Percentiles rank a stretch among this genome's conserved stretches.
Conservation (phyloP, 2,113 vertebrate species). For the Lanius collurio region DNA sequence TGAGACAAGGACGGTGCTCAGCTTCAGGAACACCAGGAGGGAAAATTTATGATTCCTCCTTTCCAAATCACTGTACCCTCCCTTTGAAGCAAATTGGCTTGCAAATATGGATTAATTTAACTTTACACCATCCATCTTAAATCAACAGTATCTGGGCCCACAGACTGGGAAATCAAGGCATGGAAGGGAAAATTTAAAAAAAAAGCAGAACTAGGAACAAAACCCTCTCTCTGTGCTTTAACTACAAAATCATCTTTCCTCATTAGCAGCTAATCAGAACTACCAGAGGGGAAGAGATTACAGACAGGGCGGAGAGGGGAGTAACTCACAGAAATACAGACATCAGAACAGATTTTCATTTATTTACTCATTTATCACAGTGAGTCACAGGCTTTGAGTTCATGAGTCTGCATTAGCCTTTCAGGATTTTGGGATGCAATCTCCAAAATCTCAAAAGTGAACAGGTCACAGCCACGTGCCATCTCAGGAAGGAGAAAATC, state of each 20-base stretch:
- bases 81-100: not conserved
- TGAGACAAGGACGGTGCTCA: accelerated
- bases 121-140: not conserved
- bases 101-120: not conserved
- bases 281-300: conserved; percentile 45
- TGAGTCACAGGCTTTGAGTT: not conserved
- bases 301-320: conserved; percentile 20
- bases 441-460: not conserved
- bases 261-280: conserved; percentile 50
- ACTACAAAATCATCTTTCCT: conserved; percentile 43
- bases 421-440: not conserved
- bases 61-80: not conserved
- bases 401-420: not conserved
- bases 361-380: not conserved
- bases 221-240: conserved; percentile 2
- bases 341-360: conserved; percentile 20
- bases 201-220: not conserved
- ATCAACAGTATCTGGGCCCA: not conserved
- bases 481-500: not conserved
- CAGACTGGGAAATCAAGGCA: conserved; percentile 7
- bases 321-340: conserved; percentile 33
- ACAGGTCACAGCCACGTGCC: not conserved
- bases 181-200: not conserved
- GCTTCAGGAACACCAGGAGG: not conserved
- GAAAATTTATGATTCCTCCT: not conserved